Evolutionary conservation across 2,888 invertebrate species (phyloP).

Genomic region (Gnatocerus cornutus): DNA sequence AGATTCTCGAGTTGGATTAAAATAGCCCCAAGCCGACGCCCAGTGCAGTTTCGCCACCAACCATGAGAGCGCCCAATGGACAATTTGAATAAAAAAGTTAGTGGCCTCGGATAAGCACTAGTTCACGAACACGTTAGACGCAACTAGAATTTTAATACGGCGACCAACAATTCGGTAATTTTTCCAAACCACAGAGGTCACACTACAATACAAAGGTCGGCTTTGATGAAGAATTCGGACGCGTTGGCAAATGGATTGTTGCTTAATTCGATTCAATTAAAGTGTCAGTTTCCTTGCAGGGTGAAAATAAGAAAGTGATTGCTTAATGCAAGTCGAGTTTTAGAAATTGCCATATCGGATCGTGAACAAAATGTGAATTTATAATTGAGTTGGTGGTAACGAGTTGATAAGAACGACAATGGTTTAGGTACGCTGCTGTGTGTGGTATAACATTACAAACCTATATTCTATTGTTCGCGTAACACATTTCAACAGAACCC

Average conservation of each 20-base stretch:
- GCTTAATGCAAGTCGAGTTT: slow-evolving; percentile 25
- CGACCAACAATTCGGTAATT: neutral
- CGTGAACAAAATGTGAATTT: slow-evolving; percentile 37
- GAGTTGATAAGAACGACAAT: neutral
- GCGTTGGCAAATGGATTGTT: neutral
- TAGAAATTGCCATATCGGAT: slow-evolving; percentile 42
- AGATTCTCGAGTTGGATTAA: neutral
- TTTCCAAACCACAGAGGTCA: slow-evolving; percentile 18
- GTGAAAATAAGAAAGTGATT: slow-evolving; percentile 43
- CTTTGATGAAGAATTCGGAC: slow-evolving; percentile 16
- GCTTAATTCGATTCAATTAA: slow-evolving; percentile 16
- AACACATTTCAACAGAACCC: neutral
- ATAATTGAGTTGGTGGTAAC: slow-evolving; percentile 18
- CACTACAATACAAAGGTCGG: slow-evolving; percentile 9
- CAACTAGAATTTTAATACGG: slow-evolving; percentile 19
- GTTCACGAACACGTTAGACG: slow-evolving; percentile 10
- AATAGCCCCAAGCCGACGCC: neutral
- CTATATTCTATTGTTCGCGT: slow-evolving; percentile 19
- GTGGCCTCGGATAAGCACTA: slow-evolving; percentile 39
- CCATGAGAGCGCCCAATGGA: slow-evolving; percentile 23
- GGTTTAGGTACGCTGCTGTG: too few relatives aligned
- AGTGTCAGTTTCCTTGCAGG: slow-evolving; percentile 9
- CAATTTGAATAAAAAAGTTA: slow-evolving; percentile 31
- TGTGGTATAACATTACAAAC: neutral
- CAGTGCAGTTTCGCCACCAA: slow-evolving; percentile 20